Evolutionary conservation across 2,888 invertebrate species (phyloP).

Genomic region (Atrina japonica): DNA sequence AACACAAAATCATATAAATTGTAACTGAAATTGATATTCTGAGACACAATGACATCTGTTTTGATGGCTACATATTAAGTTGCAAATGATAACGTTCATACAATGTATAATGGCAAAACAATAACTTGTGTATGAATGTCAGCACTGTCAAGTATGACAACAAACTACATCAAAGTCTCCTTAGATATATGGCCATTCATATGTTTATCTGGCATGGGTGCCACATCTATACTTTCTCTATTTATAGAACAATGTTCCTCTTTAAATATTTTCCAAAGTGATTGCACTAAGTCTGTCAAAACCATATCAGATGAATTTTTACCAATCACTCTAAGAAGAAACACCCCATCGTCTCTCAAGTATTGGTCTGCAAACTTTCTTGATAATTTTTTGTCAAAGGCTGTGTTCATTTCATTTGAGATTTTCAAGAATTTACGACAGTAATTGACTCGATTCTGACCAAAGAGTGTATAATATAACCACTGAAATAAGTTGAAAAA

Average conservation of each 20-base stretch:
- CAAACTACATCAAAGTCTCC: no score
- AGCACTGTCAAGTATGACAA: no score
- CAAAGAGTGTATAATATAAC: constrained; percentile 59
- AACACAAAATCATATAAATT: no score
- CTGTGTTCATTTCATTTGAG: constrained; percentile 47
- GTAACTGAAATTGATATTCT: no score
- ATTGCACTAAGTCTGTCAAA: constrained; percentile 54
- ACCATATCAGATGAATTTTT: constrained; percentile 65
- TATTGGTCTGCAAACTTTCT: constrained; percentile 62
- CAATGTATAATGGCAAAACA: no score
- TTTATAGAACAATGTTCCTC: constrained; percentile 35
- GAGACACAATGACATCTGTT: no score
- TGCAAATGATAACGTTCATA: no score
- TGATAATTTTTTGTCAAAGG: constrained; percentile 60
- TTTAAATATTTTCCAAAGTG: constrained; percentile 60
- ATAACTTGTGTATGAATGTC: no score
- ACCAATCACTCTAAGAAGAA: constrained; percentile 61
- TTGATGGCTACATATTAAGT: no score
- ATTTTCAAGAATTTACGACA: constrained; percentile 59
- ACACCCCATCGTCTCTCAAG: constrained; percentile 64
- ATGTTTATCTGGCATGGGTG: neutral
- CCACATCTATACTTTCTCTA: neutral
- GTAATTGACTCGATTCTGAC: constrained; percentile 53
- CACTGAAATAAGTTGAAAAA: constrained; percentile 58
- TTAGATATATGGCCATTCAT: constrained; percentile 7